Conservation (phyloP, 2,113 vertebrate species). For the Spea bombifrons region DNA sequence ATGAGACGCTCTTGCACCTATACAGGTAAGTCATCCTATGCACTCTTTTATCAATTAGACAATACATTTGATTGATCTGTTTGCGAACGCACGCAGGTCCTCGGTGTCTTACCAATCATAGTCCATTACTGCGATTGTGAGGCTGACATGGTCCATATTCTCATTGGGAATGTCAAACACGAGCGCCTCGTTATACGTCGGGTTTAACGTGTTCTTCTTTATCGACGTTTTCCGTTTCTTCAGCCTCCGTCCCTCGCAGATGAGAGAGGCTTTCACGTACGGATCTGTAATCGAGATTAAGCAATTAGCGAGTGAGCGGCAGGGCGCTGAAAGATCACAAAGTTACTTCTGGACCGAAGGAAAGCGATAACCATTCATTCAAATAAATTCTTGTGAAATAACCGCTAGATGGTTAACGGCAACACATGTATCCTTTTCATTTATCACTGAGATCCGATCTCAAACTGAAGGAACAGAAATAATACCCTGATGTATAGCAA, state of each 20-base stretch:
- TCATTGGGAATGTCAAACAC: slow-evolving; percentile 90
- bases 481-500: neutral
- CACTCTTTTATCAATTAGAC: too few relatives aligned
- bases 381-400: too few relatives aligned
- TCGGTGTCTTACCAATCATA: slow-evolving; percentile 81
- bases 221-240: slow-evolving; percentile 94
- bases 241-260: slow-evolving; percentile 84
- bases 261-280: slow-evolving; percentile 88
- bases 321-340: too few relatives aligned
- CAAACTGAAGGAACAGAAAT: neutral
- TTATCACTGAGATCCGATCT: neutral
- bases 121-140: slow-evolving; percentile 87
- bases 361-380: too few relatives aligned
- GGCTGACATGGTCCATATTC: slow-evolving; percentile 83
- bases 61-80: too few relatives aligned
- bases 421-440: too few relatives aligned
- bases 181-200: slow-evolving; percentile 88
- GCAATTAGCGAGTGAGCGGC: neutral
- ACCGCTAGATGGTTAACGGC: too few relatives aligned
- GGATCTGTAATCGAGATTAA: slow-evolving; percentile 69
- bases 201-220: slow-evolving; percentile 92
- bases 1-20: too few relatives aligned
- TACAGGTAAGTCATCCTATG: too few relatives aligned
- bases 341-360: too few relatives aligned
- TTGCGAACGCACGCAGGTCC: too few relatives aligned